phyloP scores from a whole-genome alignment of 2,113 vertebrate species.

The Psammodynastes pulverulentus region DNA sequence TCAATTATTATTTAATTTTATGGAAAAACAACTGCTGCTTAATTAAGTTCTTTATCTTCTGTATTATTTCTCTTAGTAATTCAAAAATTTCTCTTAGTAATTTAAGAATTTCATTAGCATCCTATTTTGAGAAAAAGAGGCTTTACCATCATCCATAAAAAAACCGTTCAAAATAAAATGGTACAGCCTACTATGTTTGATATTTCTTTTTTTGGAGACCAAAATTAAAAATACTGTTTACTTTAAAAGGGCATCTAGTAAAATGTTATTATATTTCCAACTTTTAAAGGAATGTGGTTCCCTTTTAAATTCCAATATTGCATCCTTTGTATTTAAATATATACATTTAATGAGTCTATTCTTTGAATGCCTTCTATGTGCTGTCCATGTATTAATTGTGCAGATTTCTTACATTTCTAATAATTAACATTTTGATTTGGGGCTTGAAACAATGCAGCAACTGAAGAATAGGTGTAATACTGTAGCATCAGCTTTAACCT shows the following conservation, averaged over 20 bases:
- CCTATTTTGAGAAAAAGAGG: not conserved
- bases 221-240: not conserved
- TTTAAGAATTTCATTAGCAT: not conserved
- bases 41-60: not conserved
- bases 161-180: not conserved
- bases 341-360: not conserved
- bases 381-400: not conserved
- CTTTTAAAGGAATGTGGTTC: not conserved
- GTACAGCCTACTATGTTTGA: not conserved
- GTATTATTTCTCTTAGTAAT: not conserved
- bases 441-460: not conserved
- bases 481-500: not conserved
- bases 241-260: no score
- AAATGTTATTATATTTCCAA: not conserved
- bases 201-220: not conserved
- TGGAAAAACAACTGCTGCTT: not conserved
- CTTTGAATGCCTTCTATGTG: not conserved
- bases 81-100: no score
- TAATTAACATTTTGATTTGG: not conserved
- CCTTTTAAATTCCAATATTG: not conserved
- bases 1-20: not conserved
- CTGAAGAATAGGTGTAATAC: not conserved
- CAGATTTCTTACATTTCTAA: not conserved
- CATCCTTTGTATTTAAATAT: not conserved
- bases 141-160: not conserved